Evolutionary conservation across 2,113 vertebrate species (phyloP), one percentile per base, ranked within the genome.

Genomic region (Potamarius usumacintae): DNA sequence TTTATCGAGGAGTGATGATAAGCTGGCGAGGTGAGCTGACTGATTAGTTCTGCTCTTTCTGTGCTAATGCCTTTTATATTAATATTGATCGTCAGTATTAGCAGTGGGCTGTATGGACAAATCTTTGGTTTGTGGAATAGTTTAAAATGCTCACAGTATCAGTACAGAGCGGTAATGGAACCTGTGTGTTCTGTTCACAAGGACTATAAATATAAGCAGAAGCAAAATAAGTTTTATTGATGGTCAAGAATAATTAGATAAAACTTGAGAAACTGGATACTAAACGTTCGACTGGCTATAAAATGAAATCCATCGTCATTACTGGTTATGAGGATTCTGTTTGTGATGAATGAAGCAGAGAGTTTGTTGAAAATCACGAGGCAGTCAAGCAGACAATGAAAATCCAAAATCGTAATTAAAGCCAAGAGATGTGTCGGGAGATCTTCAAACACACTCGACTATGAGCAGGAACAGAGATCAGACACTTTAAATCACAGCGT

Each of bases 361-460:
- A n/a, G 50, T 2, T n/a, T 53, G 48, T 77, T 50, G 9, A 20
- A 48, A 48, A 50, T 76, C 72, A 76, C 15, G 22, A 53, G 74
- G 22, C 52, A 57, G 50, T 57, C 25, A 27, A 57, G 14, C 25
- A 78, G 25, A 15, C 18, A 76, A 25, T 3, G 76, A 15, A n/a
- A 60, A 9, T 57, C 52, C 14, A 53, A 25, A 77, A 14, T 25
- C 50, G 1, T 77, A n/a, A 17, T 79, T 17, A 57, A 79, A 55
- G 9, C n/a, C 12, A 9, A 79, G 77, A 12, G 30, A 17, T 10
- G 5, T 22, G 72, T 50, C 18, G 5, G 34, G 20, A 0, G 1
- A 77, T 77, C 74, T 25, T 77, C 50, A n/a, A 77, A 77, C 74
- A 77, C 74, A n/a, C 74, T n/a, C 20, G 74, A n/a, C 48, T 53